phyloP scores from a whole-genome alignment of 2,113 vertebrate genomes.

The Okapia johnstoni region DNA sequence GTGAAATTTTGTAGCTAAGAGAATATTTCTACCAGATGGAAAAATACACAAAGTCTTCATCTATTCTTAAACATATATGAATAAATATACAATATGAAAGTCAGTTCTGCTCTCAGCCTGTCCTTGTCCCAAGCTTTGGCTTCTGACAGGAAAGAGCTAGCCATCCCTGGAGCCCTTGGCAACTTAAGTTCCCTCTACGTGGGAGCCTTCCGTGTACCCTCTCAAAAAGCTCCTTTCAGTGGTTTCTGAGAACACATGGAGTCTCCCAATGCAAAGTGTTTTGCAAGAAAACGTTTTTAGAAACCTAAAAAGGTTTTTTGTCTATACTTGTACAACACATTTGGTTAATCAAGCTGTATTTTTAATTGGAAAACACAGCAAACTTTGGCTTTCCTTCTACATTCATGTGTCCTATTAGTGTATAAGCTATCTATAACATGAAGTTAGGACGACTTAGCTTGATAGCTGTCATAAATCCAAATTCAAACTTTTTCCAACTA shows the following conservation, averaged over 20 bases:
- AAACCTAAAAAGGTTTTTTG: background rate
- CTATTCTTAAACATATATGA: background rate
- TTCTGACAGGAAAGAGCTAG: background rate
- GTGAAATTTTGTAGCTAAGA: background rate
- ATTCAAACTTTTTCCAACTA: conserved; percentile 38
- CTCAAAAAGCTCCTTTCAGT: background rate
- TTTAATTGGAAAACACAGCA: background rate
- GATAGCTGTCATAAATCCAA: conserved; percentile 18
- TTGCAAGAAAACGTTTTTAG: background rate
- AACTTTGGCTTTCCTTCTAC: background rate
- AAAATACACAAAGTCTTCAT: background rate
- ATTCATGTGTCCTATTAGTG: background rate
- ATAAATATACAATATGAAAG: background rate
- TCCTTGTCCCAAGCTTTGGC: background rate
- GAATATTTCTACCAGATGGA: background rate
- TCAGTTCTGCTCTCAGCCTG: background rate
- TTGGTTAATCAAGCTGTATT: background rate
- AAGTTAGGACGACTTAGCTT: conserved; percentile 15
- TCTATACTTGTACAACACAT: background rate
- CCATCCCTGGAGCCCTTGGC: background rate
- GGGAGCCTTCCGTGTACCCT: background rate
- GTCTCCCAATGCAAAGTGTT: background rate
- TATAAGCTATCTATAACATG: background rate
- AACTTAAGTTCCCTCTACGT: background rate
- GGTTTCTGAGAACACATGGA: background rate